Conservation (phyloP, 2,113 vertebrate genomes). For the Columba janthina region DNA sequence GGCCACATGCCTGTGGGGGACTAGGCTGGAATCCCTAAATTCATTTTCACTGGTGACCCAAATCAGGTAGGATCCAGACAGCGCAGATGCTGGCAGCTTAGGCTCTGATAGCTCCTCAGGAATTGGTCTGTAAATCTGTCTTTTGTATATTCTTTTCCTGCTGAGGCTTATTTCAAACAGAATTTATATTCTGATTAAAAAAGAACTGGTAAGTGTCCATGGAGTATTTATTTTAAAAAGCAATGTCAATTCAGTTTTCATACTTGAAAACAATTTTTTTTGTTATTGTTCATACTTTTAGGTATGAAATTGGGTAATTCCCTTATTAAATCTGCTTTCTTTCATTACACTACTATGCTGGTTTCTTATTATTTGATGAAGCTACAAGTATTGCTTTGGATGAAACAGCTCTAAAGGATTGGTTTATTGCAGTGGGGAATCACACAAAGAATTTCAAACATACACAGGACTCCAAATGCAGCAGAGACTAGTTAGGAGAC, state of each 20-base stretch:
- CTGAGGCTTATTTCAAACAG: not conserved
- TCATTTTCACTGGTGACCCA: not conserved
- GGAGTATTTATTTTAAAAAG: not conserved
- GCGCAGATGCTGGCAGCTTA: not conserved
- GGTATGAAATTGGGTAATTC: not conserved
- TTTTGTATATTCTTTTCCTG: not conserved
- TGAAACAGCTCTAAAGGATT: not conserved
- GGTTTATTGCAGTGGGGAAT: not conserved
- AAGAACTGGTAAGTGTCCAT: not conserved
- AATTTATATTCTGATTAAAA: not conserved
- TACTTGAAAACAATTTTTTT: not conserved
- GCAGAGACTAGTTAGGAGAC: not conserved
- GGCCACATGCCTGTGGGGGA: conserved; percentile 33
- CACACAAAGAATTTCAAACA: not conserved
- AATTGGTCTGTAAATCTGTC: not conserved
- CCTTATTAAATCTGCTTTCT: not conserved
- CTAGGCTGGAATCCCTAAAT: conserved; percentile 40
- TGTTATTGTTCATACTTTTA: not conserved
- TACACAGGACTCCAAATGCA: not conserved
- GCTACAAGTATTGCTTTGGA: not conserved
- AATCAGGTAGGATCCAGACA: not conserved
- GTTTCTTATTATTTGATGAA: not conserved
- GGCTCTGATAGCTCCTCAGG: not conserved
- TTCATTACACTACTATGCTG: not conserved
- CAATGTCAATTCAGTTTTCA: not conserved